Evolutionary conservation across 1,140 invertebrate species (phyloP).

Genomic region (Pseudachorutes palmiensis): DNA sequence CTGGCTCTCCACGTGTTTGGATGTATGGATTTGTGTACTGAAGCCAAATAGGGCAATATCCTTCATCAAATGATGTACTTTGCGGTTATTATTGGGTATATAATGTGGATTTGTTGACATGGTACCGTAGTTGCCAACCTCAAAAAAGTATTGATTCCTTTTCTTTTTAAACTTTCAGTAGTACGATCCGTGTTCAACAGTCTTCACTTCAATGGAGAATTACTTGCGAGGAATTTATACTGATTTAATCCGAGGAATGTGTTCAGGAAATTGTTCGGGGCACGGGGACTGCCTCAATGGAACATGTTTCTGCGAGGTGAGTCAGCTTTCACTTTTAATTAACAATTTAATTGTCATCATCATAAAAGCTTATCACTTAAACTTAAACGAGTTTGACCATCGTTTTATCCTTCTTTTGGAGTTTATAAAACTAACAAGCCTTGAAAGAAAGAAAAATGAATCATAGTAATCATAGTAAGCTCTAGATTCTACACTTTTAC

Average conservation of each 20-base stretch:
- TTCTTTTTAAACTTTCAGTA: not conserved
- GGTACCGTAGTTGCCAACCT: no score
- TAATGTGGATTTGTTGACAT: no score
- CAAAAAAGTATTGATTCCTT: no score
- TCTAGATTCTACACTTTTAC: not conserved
- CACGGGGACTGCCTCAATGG: constrained; percentile 64
- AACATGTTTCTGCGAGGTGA: constrained; percentile 10
- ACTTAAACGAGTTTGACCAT: not conserved
- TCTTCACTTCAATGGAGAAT: constrained; percentile 33
- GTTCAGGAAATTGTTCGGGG: constrained; percentile 66
- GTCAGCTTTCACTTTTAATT: not conserved
- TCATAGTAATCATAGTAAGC: not conserved
- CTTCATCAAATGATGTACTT: no score
- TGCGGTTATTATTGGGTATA: no score
- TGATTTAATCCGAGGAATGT: constrained; percentile 39
- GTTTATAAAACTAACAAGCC: not conserved
- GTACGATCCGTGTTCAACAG: not conserved
- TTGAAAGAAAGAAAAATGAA: not conserved
- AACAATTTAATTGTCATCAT: not conserved
- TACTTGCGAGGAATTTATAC: constrained; percentile 37
- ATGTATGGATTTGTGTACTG: no score
- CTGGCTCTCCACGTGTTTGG: no score
- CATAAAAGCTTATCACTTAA: not conserved
- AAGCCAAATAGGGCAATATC: no score
- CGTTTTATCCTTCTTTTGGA: not conserved